Evolutionary conservation across 2,113 vertebrate genomes (phyloP).

Genomic region (Barbus barbus): DNA sequence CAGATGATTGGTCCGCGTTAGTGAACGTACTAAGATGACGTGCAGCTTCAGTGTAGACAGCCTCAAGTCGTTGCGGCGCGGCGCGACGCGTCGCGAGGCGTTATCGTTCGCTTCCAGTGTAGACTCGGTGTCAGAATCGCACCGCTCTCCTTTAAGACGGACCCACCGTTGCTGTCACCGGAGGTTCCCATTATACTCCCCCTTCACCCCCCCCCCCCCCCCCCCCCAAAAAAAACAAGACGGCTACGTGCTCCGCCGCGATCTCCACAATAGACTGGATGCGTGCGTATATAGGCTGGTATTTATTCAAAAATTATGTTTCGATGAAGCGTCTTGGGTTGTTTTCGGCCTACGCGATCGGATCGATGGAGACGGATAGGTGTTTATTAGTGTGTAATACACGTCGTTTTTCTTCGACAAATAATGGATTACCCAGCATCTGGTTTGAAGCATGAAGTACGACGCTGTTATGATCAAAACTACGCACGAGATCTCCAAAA

Average conservation of each 20-base stretch:
- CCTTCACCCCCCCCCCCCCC: background rate
- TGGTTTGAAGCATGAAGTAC: no score
- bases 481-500: no score
- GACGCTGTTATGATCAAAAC: no score
- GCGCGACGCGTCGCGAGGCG: no score
- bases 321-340: no score
- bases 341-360: no score
- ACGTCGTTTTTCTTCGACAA: no score
- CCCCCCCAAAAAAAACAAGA: background rate
- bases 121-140: background rate
- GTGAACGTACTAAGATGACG: background rate
- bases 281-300: slow-evolving; percentile 70
- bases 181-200: slow-evolving; percentile 39
- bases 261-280: background rate
- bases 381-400: no score
- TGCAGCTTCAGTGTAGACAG: background rate
- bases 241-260: background rate
- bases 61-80: slow-evolving; percentile 4
- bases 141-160: slow-evolving; percentile 31
- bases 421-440: no score
- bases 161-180: slow-evolving; percentile 28
- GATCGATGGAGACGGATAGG: no score
- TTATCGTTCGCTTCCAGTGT: background rate
- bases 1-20: background rate
- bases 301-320: background rate